Base-by-base conservation (phyloP, 92 coral and sea anemone species). In the Blastomussa wellsi region DNA sequence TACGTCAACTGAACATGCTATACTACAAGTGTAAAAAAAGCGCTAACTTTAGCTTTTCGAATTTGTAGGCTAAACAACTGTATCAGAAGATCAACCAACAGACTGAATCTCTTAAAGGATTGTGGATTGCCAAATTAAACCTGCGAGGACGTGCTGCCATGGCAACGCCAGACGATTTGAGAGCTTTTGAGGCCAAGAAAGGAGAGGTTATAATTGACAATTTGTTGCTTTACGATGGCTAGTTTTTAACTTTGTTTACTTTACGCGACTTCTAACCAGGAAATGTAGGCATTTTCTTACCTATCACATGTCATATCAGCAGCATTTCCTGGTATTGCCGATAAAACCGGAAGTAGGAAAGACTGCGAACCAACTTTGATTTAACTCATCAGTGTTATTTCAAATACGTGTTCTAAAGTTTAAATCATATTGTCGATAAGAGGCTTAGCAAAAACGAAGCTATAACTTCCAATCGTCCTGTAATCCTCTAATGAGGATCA, bases 161-260 rank as follows among this genome's bases (percentile, higher is more conserved):
- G 93, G 99, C 99, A 44, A 94, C 99, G 72, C 96, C 99, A 1
- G 99, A 96, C 83, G 99, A 96, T 88, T 91, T 96, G 83, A 91
- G 91, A 70, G 87, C 93, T 22, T 96, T 94, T 72, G 99, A 94
- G 42, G 90, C 91, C 44, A 96, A 91, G 90, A 94, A 95, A 83
- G 79, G 82, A 33, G 99, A 94, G 98, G 99, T 96, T 73, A 38
- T 22, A 24, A n/a, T 47, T 31, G 7, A 38, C 28, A 17, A 20
- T 29, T 22, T 39, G 74, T 36, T 38, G 16, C 82, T 39, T 22
- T 38, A 37, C 0, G 3, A 53, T 35, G 28, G 2, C 36, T 20
- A 7, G 13, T 68, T 68, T 7, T 15, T 8, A 28, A 38, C 32
- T 9, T 12, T 49, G 11, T 49, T 49, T 48, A n/a, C n/a, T n/a